Evolutionary conservation across 1,140 invertebrate species (phyloP).

Genomic region (Formica selysi): DNA sequence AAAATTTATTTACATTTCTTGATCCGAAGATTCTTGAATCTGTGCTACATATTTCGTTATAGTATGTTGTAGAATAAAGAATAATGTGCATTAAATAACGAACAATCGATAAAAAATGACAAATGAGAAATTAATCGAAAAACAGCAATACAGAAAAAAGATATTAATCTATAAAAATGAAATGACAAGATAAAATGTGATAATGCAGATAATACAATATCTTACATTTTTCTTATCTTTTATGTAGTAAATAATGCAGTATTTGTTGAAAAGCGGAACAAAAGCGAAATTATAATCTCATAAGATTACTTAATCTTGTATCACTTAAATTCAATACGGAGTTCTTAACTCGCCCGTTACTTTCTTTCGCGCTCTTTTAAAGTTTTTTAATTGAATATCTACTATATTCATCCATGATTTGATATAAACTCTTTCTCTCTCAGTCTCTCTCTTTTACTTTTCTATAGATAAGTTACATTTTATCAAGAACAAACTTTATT

Average conservation of each 20-base stretch:
- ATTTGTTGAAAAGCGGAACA: neutral
- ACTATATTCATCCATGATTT: constrained; percentile 31
- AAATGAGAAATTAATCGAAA: too few species aligned
- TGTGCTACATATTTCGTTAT: too few species aligned
- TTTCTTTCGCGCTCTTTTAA: constrained; percentile 18
- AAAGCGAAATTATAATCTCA: constrained; percentile 29
- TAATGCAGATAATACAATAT: neutral
- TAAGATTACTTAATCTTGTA: constrained; percentile 32
- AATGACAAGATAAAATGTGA: neutral
- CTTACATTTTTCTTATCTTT: neutral
- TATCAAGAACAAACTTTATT: constrained; percentile 50
- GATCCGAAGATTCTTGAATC: too few species aligned
- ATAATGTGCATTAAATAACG: too few species aligned
- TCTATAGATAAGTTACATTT: constrained; percentile 28
- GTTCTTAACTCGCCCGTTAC: constrained; percentile 25
- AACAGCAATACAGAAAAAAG: too few species aligned
- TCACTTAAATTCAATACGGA: constrained; percentile 31
- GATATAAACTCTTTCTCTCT: constrained; percentile 32
- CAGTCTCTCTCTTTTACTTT: neutral
- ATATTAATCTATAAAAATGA: neutral
- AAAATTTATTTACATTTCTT: too few species aligned
- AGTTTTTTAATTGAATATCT: constrained; percentile 54
- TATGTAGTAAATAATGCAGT: neutral
- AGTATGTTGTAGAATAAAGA: too few species aligned
- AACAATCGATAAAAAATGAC: too few species aligned